Conservation (phyloP, 2,797 vertebrate genomes). For the Nyctibius grandis region DNA sequence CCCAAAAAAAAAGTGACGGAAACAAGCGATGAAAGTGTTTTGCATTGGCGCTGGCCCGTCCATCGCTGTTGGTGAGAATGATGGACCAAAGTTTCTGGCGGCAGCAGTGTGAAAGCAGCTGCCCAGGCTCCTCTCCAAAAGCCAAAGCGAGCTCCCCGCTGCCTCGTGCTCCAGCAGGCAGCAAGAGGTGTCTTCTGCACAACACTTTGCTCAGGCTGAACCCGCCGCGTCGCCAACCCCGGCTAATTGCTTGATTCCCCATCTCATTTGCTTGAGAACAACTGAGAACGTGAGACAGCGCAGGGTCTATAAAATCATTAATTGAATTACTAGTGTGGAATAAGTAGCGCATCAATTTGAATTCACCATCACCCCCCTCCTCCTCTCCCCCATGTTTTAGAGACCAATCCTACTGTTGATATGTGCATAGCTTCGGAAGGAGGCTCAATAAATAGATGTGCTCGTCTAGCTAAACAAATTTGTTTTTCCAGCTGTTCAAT, state of each 20-base stretch:
- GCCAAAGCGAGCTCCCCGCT: neutral
- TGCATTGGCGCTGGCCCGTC: neutral
- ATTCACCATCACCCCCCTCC: conserved; percentile 54
- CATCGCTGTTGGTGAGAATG: neutral
- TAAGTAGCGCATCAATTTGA: conserved; percentile 69
- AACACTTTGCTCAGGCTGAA: neutral
- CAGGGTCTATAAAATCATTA: conserved; percentile 73
- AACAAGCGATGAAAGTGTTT: neutral
- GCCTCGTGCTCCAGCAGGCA: neutral
- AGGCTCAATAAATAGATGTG: conserved; percentile 70
- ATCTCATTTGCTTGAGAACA: conserved; percentile 67
- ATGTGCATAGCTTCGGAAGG: conserved; percentile 48
- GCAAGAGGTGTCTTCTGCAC: neutral
- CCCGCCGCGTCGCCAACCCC: neutral
- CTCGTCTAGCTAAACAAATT: conserved; percentile 70
- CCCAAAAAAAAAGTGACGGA: neutral
- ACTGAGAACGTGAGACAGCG: conserved; percentile 13
- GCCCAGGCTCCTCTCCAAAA: neutral
- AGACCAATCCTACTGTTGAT: conserved; percentile 69
- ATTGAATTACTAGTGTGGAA: conserved; percentile 72
- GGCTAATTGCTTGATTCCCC: conserved; percentile 66
- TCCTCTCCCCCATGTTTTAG: conserved; percentile 40
- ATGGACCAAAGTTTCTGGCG: neutral
- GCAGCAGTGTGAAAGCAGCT: neutral
- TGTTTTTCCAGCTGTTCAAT: conserved; percentile 73